Conservation (phyloP, 2,113 vertebrate species). For the Platichthys flesus region DNA sequence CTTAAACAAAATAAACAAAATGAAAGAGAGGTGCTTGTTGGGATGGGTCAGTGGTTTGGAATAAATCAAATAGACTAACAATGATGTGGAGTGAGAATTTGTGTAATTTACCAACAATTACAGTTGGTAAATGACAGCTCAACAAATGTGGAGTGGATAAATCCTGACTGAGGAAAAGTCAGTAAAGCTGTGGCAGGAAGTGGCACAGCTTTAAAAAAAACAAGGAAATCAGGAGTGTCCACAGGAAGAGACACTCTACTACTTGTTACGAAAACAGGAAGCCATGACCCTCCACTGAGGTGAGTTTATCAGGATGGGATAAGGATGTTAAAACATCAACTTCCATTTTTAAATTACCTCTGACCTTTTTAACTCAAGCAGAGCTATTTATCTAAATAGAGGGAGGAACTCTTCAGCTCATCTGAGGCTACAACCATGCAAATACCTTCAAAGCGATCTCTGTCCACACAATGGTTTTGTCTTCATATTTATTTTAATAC, state of each 20-base stretch:
- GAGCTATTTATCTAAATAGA: slow-evolving; percentile 10
- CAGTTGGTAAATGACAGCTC: background rate
- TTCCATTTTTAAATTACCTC: slow-evolving; percentile 35
- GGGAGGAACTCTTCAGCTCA: background rate
- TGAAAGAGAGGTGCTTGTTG: background rate
- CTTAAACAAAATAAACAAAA: slow-evolving; percentile 1
- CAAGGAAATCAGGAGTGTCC: slow-evolving; percentile 53
- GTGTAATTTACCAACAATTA: background rate
- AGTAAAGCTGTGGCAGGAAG: slow-evolving; percentile 49
- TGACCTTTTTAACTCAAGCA: background rate
- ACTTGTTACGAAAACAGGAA: slow-evolving; percentile 61
- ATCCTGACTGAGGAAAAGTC: slow-evolving; percentile 24
- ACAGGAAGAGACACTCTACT: slow-evolving; percentile 53
- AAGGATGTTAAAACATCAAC: slow-evolving; percentile 39
- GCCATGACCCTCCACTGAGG: background rate
- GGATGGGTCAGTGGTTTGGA: background rate
- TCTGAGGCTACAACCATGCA: too few species aligned
- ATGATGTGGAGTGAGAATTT: background rate
- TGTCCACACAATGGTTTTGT: too few species aligned
- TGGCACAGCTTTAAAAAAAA: slow-evolving; percentile 21
- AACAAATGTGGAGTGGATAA: slow-evolving; percentile 8
- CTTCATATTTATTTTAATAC: too few species aligned
- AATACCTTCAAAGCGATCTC: too few species aligned
- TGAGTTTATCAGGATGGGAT: slow-evolving; percentile 27
- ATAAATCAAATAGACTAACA: background rate